phyloP scores from a whole-genome alignment of 2,888 invertebrate genomes.

The Philereme vetulata region DNA sequence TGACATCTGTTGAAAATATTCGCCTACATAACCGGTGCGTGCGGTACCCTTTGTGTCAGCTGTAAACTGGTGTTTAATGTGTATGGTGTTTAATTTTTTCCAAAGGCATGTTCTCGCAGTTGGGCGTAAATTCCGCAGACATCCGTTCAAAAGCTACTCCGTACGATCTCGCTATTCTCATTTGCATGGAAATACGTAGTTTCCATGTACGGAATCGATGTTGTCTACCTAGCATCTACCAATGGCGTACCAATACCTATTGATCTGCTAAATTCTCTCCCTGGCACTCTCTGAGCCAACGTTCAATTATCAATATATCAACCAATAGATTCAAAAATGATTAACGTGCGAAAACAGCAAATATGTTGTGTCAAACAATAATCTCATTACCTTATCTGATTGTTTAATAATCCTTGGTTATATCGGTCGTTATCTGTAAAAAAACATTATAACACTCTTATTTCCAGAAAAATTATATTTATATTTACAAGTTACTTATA shows the following conservation, averaged over 20 bases:
- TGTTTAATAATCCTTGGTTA: not conserved
- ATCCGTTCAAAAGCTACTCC: not conserved
- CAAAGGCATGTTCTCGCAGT: slow-evolving; percentile 3
- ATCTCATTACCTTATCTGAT: slow-evolving; percentile 10
- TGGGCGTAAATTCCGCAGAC: not conserved
- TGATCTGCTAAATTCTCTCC: not conserved
- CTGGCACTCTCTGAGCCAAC: not conserved
- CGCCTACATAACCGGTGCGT: not conserved
- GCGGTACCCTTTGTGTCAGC: slow-evolving; percentile 1
- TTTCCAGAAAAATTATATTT: not conserved
- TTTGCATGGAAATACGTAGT: slow-evolving; percentile 10
- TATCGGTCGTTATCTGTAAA: slow-evolving; percentile 6
- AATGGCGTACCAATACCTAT: not conserved
- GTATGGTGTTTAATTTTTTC: slow-evolving; percentile 1
- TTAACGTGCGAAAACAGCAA: not conserved
- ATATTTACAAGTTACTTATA: slow-evolving; percentile 2
- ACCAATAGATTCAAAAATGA: not conserved
- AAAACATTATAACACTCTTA: not conserved
- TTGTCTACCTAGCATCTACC: not conserved
- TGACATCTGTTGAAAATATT: slow-evolving; percentile 3
- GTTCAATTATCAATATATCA: not conserved
- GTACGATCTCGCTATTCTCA: not conserved
- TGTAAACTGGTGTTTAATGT: slow-evolving; percentile 5
- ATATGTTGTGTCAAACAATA: not conserved
- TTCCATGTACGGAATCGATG: slow-evolving; percentile 9